Evolutionary conservation across 2,113 vertebrate species (phyloP).

Genomic region (Tenrec ecaudatus): DNA sequence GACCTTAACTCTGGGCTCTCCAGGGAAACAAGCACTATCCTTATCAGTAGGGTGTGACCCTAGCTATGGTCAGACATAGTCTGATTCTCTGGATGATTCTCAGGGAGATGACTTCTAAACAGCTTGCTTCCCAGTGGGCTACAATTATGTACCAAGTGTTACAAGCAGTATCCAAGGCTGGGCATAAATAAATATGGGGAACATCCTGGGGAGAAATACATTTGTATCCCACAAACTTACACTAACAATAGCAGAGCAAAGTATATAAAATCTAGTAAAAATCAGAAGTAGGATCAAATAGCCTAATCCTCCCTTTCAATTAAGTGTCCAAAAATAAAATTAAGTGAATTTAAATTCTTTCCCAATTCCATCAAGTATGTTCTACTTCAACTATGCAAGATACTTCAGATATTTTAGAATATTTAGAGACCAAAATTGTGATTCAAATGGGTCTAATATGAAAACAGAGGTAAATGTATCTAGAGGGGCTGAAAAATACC

Average conservation of each 20-base stretch:
- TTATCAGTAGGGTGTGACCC: too few relatives aligned
- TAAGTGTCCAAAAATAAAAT: not conserved
- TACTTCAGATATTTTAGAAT: not conserved
- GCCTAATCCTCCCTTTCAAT: not conserved
- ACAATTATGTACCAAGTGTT: too few relatives aligned
- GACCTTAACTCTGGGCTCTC: too few relatives aligned
- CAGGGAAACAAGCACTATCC: too few relatives aligned
- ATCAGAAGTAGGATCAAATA: not conserved
- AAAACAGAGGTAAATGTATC: slow-evolving; percentile 34
- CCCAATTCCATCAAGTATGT: not conserved
- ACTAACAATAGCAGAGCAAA: not conserved
- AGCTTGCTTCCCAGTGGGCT: too few relatives aligned
- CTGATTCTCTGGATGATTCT: too few relatives aligned
- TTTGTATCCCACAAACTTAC: not conserved
- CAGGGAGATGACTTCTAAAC: too few relatives aligned
- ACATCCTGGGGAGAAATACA: too few relatives aligned
- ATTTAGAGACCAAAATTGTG: slow-evolving; percentile 29
- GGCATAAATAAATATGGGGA: too few relatives aligned
- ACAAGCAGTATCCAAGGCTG: too few relatives aligned
- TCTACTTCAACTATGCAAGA: not conserved
- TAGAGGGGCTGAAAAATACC: slow-evolving; percentile 23
- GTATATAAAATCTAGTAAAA: slow-evolving; percentile 18
- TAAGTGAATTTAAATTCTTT: slow-evolving; percentile 4
- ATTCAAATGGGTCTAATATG: not conserved
- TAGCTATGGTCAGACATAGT: too few relatives aligned